Evolutionary conservation across 2,113 vertebrate genomes (phyloP).

Genomic region (Pachycephala philippinensis): DNA sequence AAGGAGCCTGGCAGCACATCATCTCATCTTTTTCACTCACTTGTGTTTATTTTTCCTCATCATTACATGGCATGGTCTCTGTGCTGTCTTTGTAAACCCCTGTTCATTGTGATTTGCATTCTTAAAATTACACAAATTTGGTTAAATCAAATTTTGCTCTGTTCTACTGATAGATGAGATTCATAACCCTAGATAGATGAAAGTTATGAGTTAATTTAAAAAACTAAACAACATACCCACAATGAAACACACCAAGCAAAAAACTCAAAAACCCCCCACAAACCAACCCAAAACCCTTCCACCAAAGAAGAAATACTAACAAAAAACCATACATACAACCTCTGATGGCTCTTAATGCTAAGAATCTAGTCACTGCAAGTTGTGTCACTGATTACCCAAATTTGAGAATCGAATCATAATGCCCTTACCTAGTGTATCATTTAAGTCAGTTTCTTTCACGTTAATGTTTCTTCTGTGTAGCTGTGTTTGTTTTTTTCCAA

Average conservation of each 20-base stretch:
- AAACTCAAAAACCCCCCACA: background rate
- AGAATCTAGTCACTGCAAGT: background rate
- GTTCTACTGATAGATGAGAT: background rate
- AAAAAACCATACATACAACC: background rate
- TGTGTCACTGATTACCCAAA: background rate
- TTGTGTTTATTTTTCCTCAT: conserved; percentile 22
- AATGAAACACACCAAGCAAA: background rate
- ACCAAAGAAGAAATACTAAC: background rate
- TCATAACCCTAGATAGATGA: background rate
- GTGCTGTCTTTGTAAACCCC: conserved; percentile 55
- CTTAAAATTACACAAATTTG: background rate
- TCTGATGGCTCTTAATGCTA: background rate
- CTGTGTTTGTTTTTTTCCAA: background rate
- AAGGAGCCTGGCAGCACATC: conserved; percentile 80
- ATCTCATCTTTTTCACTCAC: conserved; percentile 46
- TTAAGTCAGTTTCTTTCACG: background rate
- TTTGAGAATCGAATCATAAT: background rate
- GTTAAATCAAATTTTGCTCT: background rate
- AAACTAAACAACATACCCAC: background rate
- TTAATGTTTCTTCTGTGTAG: background rate
- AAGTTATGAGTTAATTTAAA: background rate
- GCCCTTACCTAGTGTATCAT: background rate
- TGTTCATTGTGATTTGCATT: conserved; percentile 27
- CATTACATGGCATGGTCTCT: conserved; percentile 31
- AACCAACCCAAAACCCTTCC: background rate